Conservation (phyloP, 2,797 vertebrate species). For the Tamandua tetradactyla region DNA sequence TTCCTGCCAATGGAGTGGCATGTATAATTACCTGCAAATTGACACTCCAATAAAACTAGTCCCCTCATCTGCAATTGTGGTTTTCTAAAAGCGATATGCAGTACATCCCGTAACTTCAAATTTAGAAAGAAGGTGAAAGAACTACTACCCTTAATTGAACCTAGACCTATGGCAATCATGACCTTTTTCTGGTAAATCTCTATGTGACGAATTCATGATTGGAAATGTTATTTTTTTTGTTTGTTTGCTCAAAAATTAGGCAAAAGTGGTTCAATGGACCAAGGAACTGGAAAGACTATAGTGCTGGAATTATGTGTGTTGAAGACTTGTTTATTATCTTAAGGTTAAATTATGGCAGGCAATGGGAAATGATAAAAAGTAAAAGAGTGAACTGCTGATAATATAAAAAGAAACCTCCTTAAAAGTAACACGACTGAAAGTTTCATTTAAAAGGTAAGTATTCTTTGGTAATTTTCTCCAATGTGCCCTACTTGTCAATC, state of each 20-base stretch:
- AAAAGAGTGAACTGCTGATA: neutral
- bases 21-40: neutral
- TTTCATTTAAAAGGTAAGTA: neutral
- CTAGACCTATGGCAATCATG: neutral
- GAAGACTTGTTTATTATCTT: neutral
- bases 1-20: neutral
- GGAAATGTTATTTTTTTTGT: neutral
- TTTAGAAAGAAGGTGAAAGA: neutral
- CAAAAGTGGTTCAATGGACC: neutral
- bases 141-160: neutral
- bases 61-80: neutral
- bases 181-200: neutral
- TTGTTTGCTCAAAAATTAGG: neutral
- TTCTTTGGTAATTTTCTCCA: constrained; percentile 3
- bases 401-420: neutral
- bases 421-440: neutral
- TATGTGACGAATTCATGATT: neutral
- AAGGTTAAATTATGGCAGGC: neutral
- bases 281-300: neutral
- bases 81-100: neutral
- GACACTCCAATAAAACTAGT: neutral
- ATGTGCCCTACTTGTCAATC: neutral
- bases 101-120: neutral
- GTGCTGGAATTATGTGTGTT: neutral
- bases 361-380: neutral